Base-by-base conservation (phyloP, 1,140 invertebrate genomes). In the Melanaphis sacchari region DNA sequence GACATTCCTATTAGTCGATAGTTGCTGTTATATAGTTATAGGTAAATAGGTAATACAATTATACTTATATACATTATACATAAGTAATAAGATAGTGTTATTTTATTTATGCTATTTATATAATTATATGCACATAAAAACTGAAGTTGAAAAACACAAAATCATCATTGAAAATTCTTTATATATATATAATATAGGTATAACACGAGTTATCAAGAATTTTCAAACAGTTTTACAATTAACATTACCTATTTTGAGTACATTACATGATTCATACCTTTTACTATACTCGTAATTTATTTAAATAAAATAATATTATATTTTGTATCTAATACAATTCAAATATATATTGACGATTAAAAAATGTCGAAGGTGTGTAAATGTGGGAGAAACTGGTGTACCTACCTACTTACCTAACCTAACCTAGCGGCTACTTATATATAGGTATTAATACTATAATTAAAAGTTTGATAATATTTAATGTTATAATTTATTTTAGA, bases 371-470 rank as follows among this genome's bases (percentile, higher is more conserved):
- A 76, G 59, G 59, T 76, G 59, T 76, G 31, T 76, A 76, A 66
- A 76, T n/a, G 59, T 76, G 59, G 59, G 59, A 76, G 59, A n/a
- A 76, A 76, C 59, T 76, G 59, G 59, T 76, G 59, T 76, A 76
- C 31, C 31, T n/a, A 66, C 54, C 54, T 59, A 59, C 31, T 31
- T 76, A 76, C 4, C 9, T 76, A n/a, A 76, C 59, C 15, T 76
- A n/a, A 66, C 59, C 11, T 66, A 22, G 31, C 0, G 54, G 26
- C 31, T 66, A 66, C 1, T 11, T 59, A 5, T 22, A 26, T 26
- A 54, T 31, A n/a, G n/a, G n/a, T n/a, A 59, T 9, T 31, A 49
- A 49, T 49, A 15, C 18, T 49, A 49, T 49, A 15, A 49, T 18
- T 49, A 49, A 49, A 49, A 49, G 46, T 49, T 49, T 49, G 18